phyloP scores from a whole-genome alignment of 2,797 vertebrate genomes.

The Cirrhinus mrigala region DNA sequence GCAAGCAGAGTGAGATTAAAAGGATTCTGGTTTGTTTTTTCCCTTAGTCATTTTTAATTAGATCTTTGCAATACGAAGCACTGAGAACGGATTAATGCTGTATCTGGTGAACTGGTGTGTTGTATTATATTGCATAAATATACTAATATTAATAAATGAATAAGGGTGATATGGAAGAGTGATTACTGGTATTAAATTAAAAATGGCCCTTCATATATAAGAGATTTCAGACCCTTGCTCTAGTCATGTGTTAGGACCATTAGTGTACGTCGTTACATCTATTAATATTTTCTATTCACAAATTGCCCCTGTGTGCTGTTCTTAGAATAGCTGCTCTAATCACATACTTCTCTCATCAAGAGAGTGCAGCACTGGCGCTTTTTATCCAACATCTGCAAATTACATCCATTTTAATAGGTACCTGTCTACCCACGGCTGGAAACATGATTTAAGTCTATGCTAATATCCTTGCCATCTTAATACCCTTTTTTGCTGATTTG shows the following conservation, averaged over 20 bases:
- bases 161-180: background rate
- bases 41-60: background rate
- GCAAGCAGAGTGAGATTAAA: background rate
- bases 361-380: slow-evolving; percentile 29
- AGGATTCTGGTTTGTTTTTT: background rate
- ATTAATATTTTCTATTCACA: slow-evolving; percentile 48
- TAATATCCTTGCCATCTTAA: slow-evolving; percentile 15
- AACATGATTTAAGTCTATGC: slow-evolving; percentile 19
- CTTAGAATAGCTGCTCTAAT: slow-evolving; percentile 42
- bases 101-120: background rate
- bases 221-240: background rate
- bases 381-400: slow-evolving; percentile 38
- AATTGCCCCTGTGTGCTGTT: slow-evolving; percentile 20
- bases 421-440: background rate
- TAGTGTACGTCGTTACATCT: slow-evolving; percentile 19
- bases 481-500: slow-evolving; percentile 28
- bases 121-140: background rate
- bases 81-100: background rate
- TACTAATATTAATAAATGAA: background rate
- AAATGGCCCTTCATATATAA: background rate
- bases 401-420: slow-evolving; percentile 41
- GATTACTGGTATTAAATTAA: background rate
- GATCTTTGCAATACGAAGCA: background rate
- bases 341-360: slow-evolving; percentile 29
- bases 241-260: slow-evolving; percentile 32